phyloP scores from a whole-genome alignment of 2,113 vertebrate species.

The Vulpes vulpes region DNA sequence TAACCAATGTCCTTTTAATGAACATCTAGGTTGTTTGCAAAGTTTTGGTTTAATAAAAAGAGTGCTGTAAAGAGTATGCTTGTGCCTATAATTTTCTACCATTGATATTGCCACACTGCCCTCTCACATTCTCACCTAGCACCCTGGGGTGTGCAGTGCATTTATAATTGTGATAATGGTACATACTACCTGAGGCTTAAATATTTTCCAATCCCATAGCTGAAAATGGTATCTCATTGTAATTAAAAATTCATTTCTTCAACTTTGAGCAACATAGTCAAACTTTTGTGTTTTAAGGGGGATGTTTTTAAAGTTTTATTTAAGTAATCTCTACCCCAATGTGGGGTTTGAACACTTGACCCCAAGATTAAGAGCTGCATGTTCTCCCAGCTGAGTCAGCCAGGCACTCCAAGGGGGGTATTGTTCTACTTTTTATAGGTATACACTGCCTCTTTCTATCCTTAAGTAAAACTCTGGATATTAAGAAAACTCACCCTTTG shows the following conservation, averaged over 20 bases:
- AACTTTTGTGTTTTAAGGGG: background rate
- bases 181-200: background rate
- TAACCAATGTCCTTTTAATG: background rate
- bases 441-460: background rate
- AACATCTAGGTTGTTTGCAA: background rate
- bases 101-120: background rate
- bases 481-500: background rate
- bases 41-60: background rate
- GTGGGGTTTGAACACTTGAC: background rate
- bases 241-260: constrained; percentile 19
- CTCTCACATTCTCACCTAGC: background rate
- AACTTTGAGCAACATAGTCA: background rate
- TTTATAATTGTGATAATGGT: background rate
- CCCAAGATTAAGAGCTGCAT: background rate
- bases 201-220: background rate
- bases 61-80: background rate
- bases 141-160: background rate
- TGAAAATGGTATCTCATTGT: background rate
- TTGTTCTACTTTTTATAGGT: background rate
- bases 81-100: background rate
- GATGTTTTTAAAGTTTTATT: background rate
- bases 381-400: background rate
- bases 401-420: background rate
- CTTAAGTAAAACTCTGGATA: background rate
- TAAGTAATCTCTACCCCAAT: background rate